Base-by-base conservation (phyloP, 2,797 vertebrate genomes). In the Sebastes miniatus region DNA sequence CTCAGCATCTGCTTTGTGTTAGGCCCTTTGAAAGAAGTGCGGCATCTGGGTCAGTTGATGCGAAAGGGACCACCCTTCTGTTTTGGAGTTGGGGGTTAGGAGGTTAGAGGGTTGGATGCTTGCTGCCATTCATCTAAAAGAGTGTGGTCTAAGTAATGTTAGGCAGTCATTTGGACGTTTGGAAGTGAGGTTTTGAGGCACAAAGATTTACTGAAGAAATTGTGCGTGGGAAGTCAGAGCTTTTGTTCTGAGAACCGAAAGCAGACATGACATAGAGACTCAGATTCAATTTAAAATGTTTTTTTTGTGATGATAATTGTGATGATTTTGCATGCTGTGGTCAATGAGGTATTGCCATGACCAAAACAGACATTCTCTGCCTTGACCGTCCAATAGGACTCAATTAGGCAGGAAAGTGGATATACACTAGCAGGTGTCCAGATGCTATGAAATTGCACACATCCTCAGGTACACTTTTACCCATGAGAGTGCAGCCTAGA, bases 1-100 rank as follows among this genome's bases (percentile, higher is more conserved):
- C 83, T 64, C 82, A 91, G 83, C 88, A 90, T 92, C 88, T 92
- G 89, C 80, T 91, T 85, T 90, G 68, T 78, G 70, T 88, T 56
- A 73, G 36, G 47, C 61, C 25, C 65, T 85, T 81, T 90, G 73
- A 91, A 85, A 76, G 62, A 75, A 74, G 74, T 22, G 81, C 50
- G 4, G 76, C 79, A 79, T 89, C 76, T 76, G 59, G 72, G 76
- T 89, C 83, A 86, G 43, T 81, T 63, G 79, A 82, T 57, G 63
- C 27, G 7, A 81, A 84, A 81, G 14, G 67, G 66, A 84, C 52
- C 81, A 73, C 75, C 75, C 76, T 16, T 78, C 63, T 84, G 65
- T 83, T 88, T 76, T 79, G 72, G 63, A 39, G 27, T 59, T 20
- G 56, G 52, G 39, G 73, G 34, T 75, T 65, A 36, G 56, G 54